phyloP scores from a whole-genome alignment of 2,888 invertebrate species.

The Mesorhabditis belari region DNA sequence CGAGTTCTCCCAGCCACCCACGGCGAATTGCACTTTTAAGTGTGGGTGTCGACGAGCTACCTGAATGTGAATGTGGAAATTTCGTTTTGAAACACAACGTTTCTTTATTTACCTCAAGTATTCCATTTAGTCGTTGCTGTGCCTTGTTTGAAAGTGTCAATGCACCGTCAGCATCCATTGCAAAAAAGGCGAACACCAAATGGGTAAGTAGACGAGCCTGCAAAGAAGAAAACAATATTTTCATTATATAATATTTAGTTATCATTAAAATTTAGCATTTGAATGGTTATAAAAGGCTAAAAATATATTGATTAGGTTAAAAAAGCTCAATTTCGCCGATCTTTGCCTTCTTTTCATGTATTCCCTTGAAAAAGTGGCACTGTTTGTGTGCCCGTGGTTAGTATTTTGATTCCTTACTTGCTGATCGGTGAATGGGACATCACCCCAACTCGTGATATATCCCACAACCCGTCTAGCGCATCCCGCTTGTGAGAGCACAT shows the following conservation, averaged over 20 bases:
- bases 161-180: conserved; percentile 38
- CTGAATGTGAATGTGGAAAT: conserved; percentile 1
- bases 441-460: conserved; percentile 51
- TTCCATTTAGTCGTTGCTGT: conserved; percentile 18
- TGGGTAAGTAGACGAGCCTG: conserved; percentile 45
- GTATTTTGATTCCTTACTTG: conserved; percentile 18
- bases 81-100: neutral
- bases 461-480: conserved; percentile 39
- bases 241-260: no score
- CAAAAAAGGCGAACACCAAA: conserved; percentile 49
- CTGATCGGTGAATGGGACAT: conserved; percentile 31
- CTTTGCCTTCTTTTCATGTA: neutral
- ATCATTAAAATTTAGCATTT: no score
- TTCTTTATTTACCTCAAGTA: conserved; percentile 14
- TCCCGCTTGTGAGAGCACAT: no score
- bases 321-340: no score
- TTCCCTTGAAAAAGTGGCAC: neutral
- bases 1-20: conserved; percentile 52
- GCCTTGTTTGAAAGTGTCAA: conserved; percentile 30
- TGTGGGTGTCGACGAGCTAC: conserved; percentile 27
- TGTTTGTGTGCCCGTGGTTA: no score
- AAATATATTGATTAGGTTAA: no score
- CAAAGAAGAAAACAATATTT: no score
- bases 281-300: no score
- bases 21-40: conserved; percentile 45